Percentiles rank a stretch among this genome's conserved stretches.
Conservation (phyloP, 2,113 vertebrate species). For the pig (Sus scrofa) region DNA sequence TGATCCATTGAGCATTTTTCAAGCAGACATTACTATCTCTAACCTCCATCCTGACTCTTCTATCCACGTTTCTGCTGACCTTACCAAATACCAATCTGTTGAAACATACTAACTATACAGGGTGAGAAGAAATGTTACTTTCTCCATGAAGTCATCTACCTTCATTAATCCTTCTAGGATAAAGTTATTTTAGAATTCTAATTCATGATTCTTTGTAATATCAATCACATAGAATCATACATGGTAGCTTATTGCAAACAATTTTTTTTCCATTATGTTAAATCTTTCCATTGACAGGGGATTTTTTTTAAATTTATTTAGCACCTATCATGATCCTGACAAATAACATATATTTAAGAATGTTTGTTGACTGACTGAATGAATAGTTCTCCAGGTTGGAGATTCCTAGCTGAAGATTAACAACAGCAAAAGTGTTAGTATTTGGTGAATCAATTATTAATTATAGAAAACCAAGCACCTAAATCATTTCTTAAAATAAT, state of each 20-base stretch:
- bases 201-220: neutral
- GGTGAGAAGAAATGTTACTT: neutral
- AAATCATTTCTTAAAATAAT: constrained; percentile 15
- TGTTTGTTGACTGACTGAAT: neutral
- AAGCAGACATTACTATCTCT: neutral
- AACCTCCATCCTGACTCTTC: neutral
- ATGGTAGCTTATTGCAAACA: neutral
- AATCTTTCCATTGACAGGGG: neutral
- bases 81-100: neutral
- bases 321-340: neutral
- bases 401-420: neutral
- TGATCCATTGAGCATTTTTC: neutral
- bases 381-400: neutral
- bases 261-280: neutral
- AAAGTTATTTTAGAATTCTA: neutral
- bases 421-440: neutral
- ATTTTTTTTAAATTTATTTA: neutral
- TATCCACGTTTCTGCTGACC: neutral
- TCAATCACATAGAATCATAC: neutral
- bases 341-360: neutral
- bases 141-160: neutral
- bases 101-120: neutral
- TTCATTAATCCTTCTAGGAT: neutral
- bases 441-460: neutral
- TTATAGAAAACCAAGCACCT: neutral